Evolutionary conservation across 1,140 invertebrate genomes (phyloP), one percentile per base, ranked within the genome.

Genomic region (Drosophila neocordata): DNA sequence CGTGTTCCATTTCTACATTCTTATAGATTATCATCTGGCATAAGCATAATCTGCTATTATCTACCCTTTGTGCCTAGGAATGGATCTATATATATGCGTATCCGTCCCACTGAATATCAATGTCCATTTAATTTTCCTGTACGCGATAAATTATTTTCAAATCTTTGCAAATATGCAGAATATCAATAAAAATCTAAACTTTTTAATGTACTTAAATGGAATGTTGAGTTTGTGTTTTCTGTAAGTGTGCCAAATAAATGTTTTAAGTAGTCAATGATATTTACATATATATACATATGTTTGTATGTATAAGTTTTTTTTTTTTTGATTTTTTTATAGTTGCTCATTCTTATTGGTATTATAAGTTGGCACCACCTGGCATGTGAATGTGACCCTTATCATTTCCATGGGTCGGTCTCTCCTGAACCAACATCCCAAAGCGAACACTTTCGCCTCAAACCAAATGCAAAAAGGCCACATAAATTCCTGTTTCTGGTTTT

Each of bases 361-460:
- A 20, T 67, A n/a, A 44, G 12, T 48, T 52, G 41, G 27, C 65
- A 52, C 35, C 58, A 69, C 64, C 65, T 74, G 71, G 58, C 72
- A 75, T 69, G 65, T 55, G 73, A 76, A 75, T 69, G 72, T 55
- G 73, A 76, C 73, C 73, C 73, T 76, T 69, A 68, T 76, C 73
- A 76, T 69, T 73, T 76, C 56, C 15, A 35, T 65, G 64, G 57
- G 56, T 53, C 13, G 7, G 27, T 61, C 62, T 34, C 22, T 48
- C 48, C 37, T 57, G 44, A 59, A 56, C 20, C 69, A 74, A 48
- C 64, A 80, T 77, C 66, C 81, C 80, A 75, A 55, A 83, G 74
- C 77, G 64, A 68, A 85, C 64, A 84, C 73, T 85, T 85, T 87
- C 69, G 81, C 81, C 81, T 78, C 65, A 18, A 55, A 85, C 78